Conservation (phyloP, 2,888 invertebrate species). For the Oasisia sp. region DNA sequence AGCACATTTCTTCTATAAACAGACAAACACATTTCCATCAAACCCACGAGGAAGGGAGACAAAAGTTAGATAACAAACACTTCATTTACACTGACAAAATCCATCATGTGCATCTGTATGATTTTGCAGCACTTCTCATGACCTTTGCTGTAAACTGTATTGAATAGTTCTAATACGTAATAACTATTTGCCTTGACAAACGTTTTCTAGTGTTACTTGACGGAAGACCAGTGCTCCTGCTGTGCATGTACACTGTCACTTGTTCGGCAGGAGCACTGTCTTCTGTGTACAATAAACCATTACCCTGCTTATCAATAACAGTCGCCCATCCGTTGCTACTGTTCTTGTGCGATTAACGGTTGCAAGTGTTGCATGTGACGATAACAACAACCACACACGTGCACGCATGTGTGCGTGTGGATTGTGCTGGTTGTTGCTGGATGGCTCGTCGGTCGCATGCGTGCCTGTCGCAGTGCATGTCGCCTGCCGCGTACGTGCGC, state of each 20-base stretch:
- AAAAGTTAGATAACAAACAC: background rate
- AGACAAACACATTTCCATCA: background rate
- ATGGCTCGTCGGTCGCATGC: conserved; percentile 6
- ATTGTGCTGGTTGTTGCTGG: background rate
- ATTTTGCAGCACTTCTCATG: background rate
- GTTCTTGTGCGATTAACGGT: background rate
- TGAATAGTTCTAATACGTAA: background rate
- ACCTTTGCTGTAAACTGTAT: background rate
- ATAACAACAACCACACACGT: background rate
- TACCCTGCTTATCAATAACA: background rate
- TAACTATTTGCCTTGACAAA: background rate
- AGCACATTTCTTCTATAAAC: background rate
- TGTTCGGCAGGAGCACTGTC: background rate
- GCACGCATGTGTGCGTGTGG: background rate
- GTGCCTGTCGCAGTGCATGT: background rate
- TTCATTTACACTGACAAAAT: background rate
- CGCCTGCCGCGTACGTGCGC: background rate
- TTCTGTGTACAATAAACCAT: background rate
- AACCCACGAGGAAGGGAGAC: background rate
- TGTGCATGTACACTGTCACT: background rate
- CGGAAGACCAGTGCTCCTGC: background rate
- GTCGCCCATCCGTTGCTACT: background rate
- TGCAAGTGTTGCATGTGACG: background rate
- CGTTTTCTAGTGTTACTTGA: too few species aligned
- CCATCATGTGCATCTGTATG: background rate